Evolutionary conservation across 2,888 invertebrate genomes (phyloP).

Genomic region (Erebia aethiops): DNA sequence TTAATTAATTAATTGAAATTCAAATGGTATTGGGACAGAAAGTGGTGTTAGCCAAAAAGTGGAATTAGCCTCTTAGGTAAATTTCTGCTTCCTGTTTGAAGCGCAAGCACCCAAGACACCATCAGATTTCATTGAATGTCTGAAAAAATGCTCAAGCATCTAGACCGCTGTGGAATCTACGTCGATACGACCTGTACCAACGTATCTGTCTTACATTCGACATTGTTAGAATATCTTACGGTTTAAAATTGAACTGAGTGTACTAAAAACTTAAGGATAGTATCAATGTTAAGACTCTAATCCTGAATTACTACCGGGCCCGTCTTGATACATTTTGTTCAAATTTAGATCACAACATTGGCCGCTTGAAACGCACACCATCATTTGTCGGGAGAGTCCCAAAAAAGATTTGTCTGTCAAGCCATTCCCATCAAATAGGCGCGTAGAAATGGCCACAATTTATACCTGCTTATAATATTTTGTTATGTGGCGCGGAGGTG

Average conservation of each 20-base stretch:
- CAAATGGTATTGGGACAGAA: too few species aligned
- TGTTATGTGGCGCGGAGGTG: too few species aligned
- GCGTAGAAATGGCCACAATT: constrained; percentile 6
- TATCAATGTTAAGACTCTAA: constrained; percentile 24
- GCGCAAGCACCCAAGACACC: too few species aligned
- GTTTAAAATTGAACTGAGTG: not conserved
- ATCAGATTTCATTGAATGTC: too few species aligned
- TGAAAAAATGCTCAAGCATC: not conserved
- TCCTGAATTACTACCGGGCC: constrained; percentile 31
- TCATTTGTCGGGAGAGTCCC: constrained; percentile 32
- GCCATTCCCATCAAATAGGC: constrained; percentile 20
- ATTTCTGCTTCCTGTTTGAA: too few species aligned
- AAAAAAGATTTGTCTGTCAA: constrained; percentile 29
- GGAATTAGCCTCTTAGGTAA: too few species aligned
- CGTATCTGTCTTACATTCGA: not conserved
- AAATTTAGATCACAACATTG: constrained; percentile 65
- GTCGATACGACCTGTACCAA: not conserved
- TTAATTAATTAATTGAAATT: too few species aligned
- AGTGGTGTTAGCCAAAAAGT: too few species aligned
- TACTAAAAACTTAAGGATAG: not conserved
- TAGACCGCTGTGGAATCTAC: not conserved
- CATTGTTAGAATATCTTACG: not conserved
- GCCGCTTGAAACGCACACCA: constrained; percentile 43
- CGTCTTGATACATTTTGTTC: constrained; percentile 61
- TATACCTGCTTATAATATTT: not conserved